Percentiles rank a stretch among this genome's conserved stretches.
Evolutionary conservation across 1,140 invertebrate genomes (phyloP).

Genomic region (Aporrectodea caliginosa): DNA sequence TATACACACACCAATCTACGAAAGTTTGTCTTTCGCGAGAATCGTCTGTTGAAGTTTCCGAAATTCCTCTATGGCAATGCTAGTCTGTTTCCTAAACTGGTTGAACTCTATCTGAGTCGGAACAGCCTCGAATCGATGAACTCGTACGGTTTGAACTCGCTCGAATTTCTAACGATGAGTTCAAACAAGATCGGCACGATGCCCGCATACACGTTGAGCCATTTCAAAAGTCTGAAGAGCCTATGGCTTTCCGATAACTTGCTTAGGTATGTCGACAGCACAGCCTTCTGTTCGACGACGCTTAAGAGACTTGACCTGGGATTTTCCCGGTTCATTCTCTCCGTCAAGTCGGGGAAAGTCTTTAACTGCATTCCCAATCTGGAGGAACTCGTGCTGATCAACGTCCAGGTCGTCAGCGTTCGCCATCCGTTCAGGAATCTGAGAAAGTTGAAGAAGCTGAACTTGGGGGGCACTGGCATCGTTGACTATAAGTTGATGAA

Average conservation of each 20-base stretch:
- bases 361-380: not conserved
- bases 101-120: not conserved
- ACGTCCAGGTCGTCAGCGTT: not conserved
- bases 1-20: not conserved
- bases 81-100: not conserved
- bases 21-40: not conserved
- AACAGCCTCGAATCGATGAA: not conserved
- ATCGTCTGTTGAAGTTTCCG: not conserved
- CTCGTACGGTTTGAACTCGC: not conserved
- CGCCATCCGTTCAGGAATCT: not conserved
- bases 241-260: not conserved
- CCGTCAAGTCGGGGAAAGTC: not conserved
- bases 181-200: not conserved
- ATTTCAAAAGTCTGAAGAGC: not conserved
- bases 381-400: not conserved
- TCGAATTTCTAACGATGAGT: not conserved
- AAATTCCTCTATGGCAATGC: not conserved
- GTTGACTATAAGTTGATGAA: not conserved
- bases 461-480: not conserved
- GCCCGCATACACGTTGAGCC: not conserved
- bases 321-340: not conserved
- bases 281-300: not conserved
- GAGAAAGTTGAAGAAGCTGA: not conserved
- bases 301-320: not conserved
- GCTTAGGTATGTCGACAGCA: not conserved